phyloP scores from a whole-genome alignment of 2,888 invertebrate species.

The Tuberolachnus salignus region DNA sequence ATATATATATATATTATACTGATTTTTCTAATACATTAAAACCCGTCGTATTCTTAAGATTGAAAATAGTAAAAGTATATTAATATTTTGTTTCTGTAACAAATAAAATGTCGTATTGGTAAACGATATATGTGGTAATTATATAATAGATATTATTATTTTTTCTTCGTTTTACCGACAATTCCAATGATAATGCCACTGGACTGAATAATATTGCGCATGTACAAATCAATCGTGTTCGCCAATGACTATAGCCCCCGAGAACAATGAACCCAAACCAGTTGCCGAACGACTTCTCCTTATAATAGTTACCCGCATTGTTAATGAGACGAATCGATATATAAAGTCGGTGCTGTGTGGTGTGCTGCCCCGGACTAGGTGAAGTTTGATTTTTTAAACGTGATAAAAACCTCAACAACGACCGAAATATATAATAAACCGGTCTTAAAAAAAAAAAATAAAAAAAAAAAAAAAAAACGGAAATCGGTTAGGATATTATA shows the following conservation, averaged over 20 bases:
- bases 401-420: slow-evolving; percentile 48
- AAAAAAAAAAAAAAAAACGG: slow-evolving; percentile 17
- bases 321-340: slow-evolving; percentile 28
- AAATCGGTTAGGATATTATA: slow-evolving; percentile 43
- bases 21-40: not conserved
- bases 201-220: slow-evolving; percentile 27
- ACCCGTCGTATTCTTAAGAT: not conserved
- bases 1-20: too few relatives aligned
- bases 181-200: slow-evolving; percentile 12
- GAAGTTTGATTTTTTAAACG: slow-evolving; percentile 52
- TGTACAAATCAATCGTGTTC: slow-evolving; percentile 48
- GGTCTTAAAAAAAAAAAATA: slow-evolving; percentile 38
- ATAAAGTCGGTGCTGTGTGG: not conserved
- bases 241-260: slow-evolving; percentile 29
- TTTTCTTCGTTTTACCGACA: not conserved
- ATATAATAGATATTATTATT: not conserved
- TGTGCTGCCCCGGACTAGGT: slow-evolving; percentile 35
- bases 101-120: not conserved
- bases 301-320: slow-evolving; percentile 38
- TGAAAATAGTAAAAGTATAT: not conserved
- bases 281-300: slow-evolving; percentile 41
- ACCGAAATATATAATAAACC: slow-evolving; percentile 44
- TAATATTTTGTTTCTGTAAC: not conserved
- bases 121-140: not conserved
- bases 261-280: slow-evolving; percentile 55